Evolutionary conservation across 2,888 invertebrate species (phyloP).

Genomic region (Ditylenchus weischeri): DNA sequence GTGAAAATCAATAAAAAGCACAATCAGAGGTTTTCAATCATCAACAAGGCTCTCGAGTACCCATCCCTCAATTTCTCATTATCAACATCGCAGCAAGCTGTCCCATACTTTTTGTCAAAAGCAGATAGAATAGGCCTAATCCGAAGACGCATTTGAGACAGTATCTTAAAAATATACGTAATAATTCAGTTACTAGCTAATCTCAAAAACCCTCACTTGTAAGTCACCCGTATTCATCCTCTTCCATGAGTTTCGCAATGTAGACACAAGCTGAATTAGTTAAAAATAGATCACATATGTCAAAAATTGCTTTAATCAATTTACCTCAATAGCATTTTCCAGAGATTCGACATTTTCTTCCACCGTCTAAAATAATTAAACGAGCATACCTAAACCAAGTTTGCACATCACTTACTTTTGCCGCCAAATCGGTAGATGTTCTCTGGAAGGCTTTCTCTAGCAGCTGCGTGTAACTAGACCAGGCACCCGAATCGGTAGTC

Average conservation of each 20-base stretch:
- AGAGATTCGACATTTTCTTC: constrained; percentile 8
- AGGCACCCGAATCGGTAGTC: constrained; percentile 7
- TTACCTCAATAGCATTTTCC: constrained; percentile 13
- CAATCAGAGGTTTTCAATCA: not conserved
- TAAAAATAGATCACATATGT: no score
- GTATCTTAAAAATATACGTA: not conserved
- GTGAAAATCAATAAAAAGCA: not conserved
- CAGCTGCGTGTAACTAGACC: constrained; percentile 14
- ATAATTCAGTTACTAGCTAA: not conserved
- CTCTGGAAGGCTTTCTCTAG: constrained; percentile 19
- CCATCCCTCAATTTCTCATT: not conserved
- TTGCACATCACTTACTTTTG: not conserved
- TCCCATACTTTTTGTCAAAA: constrained; percentile 18
- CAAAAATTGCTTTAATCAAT: not conserved
- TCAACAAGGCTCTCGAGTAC: not conserved
- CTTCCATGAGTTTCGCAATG: constrained; percentile 11
- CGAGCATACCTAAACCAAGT: not conserved
- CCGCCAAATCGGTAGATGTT: not conserved
- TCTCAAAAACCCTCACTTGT: not conserved
- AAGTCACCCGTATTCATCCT: not conserved
- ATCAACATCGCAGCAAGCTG: constrained; percentile 13
- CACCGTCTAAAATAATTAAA: not conserved
- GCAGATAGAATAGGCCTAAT: constrained; percentile 12
- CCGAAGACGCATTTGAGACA: constrained; percentile 15
- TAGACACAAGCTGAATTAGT: no score